Percentiles rank a stretch among this genome's conserved stretches.
Evolutionary conservation across 2,888 invertebrate species (phyloP).

Genomic region (Rugalucina vietnamica): DNA sequence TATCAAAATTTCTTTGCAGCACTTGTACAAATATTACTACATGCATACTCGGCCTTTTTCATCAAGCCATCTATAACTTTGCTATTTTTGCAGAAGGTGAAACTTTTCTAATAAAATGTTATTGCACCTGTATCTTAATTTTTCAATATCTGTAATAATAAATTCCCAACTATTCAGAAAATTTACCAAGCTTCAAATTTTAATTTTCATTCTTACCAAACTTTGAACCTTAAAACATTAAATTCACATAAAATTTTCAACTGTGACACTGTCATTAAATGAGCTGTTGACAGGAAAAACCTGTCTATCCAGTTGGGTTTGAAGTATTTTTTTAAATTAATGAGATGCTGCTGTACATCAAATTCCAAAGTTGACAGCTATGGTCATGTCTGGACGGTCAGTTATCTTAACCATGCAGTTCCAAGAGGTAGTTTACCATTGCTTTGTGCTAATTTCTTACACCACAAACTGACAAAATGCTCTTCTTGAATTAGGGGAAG

Average conservation of each 20-base stretch:
- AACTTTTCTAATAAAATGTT: background rate
- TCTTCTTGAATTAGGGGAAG: no score
- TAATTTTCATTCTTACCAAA: background rate
- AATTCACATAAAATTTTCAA: conserved; percentile 11
- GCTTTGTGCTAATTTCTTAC: no score
- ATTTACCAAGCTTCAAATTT: background rate
- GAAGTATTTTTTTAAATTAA: no score
- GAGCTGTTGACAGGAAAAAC: no score
- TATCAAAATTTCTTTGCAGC: no score
- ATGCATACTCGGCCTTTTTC: background rate
- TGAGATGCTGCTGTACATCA: no score
- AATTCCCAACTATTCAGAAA: conserved; percentile 5
- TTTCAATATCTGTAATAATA: conserved; percentile 12
- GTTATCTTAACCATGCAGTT: no score
- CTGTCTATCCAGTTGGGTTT: no score
- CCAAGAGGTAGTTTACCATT: no score
- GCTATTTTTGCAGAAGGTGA: background rate
- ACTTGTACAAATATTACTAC: background rate
- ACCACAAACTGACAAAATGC: no score
- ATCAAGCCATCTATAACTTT: background rate
- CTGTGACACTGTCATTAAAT: background rate
- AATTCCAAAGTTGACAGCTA: no score
- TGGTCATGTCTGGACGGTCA: no score
- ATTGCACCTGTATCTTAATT: conserved; percentile 3
- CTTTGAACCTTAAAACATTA: background rate